These are phyloP conservation scores for Zaprionus gabonicus DNA, from an alignment of 1,140 invertebrate species.

Conservation along the genomic window DNA sequence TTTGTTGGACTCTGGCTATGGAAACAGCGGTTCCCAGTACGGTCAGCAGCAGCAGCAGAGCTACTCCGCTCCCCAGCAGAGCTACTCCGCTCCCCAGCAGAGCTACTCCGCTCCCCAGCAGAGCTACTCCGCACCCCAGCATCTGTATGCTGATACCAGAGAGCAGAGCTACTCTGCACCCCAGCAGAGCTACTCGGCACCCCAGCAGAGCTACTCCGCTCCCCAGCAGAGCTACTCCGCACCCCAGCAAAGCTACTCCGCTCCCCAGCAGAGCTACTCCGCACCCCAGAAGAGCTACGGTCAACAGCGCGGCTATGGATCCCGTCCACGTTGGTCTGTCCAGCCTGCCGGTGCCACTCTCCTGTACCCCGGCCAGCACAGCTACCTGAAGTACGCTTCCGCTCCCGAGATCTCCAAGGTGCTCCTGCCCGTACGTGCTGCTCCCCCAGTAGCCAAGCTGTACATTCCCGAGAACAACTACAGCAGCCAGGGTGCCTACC, in stretches of 20 bases:
- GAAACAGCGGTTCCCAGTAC: slow-evolving; percentile 9
- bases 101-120: not conserved
- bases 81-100: too few relatives aligned
- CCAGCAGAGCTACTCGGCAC: slow-evolving; percentile 1
- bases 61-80: not conserved
- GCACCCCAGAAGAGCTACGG: not conserved
- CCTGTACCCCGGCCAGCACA: slow-evolving; percentile 70
- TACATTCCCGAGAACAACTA: slow-evolving; percentile 69
- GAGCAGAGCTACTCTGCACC: slow-evolving; percentile 28
- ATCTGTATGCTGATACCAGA: not conserved
- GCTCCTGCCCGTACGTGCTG: slow-evolving; percentile 62
- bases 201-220: not conserved
- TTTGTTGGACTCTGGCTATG: slow-evolving; percentile 37
- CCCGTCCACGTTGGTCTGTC: slow-evolving; percentile 61
- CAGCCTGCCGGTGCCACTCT: slow-evolving; percentile 73
- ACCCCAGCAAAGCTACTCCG: not conserved
- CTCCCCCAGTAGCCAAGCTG: slow-evolving; percentile 68
- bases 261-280: not conserved
- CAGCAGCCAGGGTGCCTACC: slow-evolving; percentile 40
- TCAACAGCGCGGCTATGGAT: slow-evolving; percentile 32
- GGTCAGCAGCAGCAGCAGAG: slow-evolving; percentile 14
- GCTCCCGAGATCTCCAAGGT: slow-evolving; percentile 74
- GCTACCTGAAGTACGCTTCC: slow-evolving; percentile 60
- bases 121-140: not conserved
- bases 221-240: not conserved